Base-by-base conservation (phyloP, 2,888 invertebrate species). In the Cosmia pyralina region DNA sequence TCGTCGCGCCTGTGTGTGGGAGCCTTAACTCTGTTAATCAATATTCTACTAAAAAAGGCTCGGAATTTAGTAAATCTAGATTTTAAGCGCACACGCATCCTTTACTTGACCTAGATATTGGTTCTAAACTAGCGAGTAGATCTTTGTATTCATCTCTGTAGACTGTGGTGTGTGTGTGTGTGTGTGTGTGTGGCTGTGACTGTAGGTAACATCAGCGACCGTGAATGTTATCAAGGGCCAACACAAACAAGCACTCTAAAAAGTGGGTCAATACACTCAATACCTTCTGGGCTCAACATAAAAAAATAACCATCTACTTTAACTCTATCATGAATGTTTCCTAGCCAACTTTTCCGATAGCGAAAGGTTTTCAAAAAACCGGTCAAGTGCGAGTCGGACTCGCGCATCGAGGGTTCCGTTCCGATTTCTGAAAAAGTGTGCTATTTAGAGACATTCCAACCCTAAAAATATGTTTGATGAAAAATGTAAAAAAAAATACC, bases 31-130 rank as follows among this genome's bases (percentile, higher is more conserved):
- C 5, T 4, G 19, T 28, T 11, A n/a, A 15, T 50, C 10, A 15
- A 11, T 44, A 34, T 4, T 38, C n/a, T 75, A 19, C 13, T 11
- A 13, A 44, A 50, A 48, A 10, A 17, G 22, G 0, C 50, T 0
- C 34, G 19, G 50, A 46, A 59, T 34, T 19, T 11, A 4, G 0
- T 44, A 11, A 48, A 63, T 75, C 19, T 64, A 48, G 28, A 55
- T 55, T 38, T 28, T 34, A 28, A 11, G 22, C 13, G 8, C 19
- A 48, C n/a, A 55, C 28, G 38, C 38, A 50, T 71, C n/a, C 2
- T 58, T 59, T 52, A 13, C n/a, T 34, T 34, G 69, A 15, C 67
- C 46, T 76, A 59, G 28, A 68, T 67, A 52, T 28, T 38, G 11
- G 7, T 38, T 28, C 4, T 38, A 15, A 72, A 22, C 11, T 34